phyloP scores from a whole-genome alignment of 1,140 invertebrate species.

The Pogonomyrmex barbatus region DNA sequence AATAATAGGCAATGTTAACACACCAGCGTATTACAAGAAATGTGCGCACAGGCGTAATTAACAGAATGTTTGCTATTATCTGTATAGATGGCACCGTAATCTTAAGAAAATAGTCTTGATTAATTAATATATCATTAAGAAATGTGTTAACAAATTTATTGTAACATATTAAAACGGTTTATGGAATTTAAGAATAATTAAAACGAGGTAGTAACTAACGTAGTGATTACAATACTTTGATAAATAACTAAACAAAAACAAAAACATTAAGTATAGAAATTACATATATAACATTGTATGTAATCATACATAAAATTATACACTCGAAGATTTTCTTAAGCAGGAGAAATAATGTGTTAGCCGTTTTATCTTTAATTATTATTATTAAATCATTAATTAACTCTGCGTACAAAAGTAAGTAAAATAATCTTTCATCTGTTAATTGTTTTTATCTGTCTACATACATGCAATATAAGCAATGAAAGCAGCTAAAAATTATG shows the following conservation, averaged over 20 bases:
- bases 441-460: background rate
- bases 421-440: constrained; percentile 4
- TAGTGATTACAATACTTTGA: background rate
- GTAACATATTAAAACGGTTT: background rate
- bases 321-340: background rate
- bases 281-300: background rate
- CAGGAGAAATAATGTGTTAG: background rate
- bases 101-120: background rate
- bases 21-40: background rate
- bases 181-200: background rate
- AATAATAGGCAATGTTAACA: background rate
- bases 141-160: background rate
- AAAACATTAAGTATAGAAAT: background rate
- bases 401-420: background rate
- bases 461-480: background rate
- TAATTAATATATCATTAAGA: background rate
- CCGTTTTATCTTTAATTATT: background rate
- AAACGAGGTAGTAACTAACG: too few species aligned
- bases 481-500: background rate
- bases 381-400: background rate
- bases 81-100: constrained; percentile 8
- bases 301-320: background rate
- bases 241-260: background rate
- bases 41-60: constrained; percentile 12
- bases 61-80: constrained; percentile 10